These are phyloP conservation scores for Odontocolon sp. DNA, from an alignment of 2,888 invertebrate species.

Conservation along the genomic window DNA sequence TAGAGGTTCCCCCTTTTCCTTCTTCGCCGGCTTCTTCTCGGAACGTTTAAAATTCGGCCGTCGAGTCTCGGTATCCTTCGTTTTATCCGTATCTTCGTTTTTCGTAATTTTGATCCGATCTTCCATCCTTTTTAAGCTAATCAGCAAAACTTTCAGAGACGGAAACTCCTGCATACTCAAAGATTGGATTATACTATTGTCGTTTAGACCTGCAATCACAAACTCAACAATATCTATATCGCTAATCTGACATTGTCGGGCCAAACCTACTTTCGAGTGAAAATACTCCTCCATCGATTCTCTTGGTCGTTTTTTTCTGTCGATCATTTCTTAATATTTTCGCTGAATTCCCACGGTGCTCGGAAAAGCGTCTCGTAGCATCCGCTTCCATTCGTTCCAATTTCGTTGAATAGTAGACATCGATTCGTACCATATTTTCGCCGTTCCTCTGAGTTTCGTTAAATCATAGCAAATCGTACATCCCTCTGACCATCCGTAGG, in stretches of 20 bases:
- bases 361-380: slow-evolving; percentile 30
- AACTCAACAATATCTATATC: slow-evolving; percentile 34
- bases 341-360: slow-evolving; percentile 33
- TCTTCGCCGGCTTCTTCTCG: slow-evolving; percentile 12
- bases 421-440: slow-evolving; percentile 39
- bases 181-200: background rate
- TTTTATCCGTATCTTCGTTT: background rate
- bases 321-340: slow-evolving; percentile 33
- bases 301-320: slow-evolving; percentile 6
- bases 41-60: background rate
- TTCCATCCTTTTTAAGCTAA: slow-evolving; percentile 20
- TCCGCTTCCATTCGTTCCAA: slow-evolving; percentile 34
- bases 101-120: slow-evolving; percentile 10
- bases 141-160: background rate
- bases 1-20: slow-evolving; percentile 28
- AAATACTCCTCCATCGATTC: slow-evolving; percentile 40
- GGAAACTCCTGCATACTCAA: background rate
- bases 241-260: slow-evolving; percentile 27
- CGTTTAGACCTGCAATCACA: slow-evolving; percentile 31
- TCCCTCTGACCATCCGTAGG: slow-evolving; percentile 30
- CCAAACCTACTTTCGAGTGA: slow-evolving; percentile 28
- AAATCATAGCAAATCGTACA: slow-evolving; percentile 32
- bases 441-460: slow-evolving; percentile 24
- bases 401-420: slow-evolving; percentile 38
- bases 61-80: slow-evolving; percentile 17